Percentiles rank a stretch among this genome's conserved stretches.
Evolutionary conservation across 53 echinoderm and acorn worm species (phyloP).

Genomic region (Temnopleurus reevesii): DNA sequence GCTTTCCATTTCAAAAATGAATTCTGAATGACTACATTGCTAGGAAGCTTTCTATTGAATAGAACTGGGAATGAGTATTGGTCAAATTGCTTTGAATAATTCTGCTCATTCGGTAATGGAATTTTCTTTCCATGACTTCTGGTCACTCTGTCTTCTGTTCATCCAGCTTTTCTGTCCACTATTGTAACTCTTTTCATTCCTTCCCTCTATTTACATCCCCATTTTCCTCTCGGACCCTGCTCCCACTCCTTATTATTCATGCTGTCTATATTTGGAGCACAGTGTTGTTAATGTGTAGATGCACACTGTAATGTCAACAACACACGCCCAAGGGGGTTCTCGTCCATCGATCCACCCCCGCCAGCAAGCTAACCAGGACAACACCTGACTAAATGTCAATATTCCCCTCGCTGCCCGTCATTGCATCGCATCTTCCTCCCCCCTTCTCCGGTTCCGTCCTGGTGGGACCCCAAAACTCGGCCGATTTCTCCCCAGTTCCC

Average conservation of each 20-base stretch:
- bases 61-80: too few species aligned
- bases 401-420: slow-evolving; percentile 3
- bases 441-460: neutral
- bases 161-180: neutral
- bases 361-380: slow-evolving; percentile 2
- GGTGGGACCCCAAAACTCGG: neutral
- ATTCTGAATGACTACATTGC: too few species aligned
- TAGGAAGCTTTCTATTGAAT: too few species aligned
- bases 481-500: neutral
- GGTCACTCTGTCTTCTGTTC: neutral
- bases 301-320: slow-evolving; percentile 53
- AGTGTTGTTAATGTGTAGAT: slow-evolving; percentile 26
- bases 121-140: neutral
- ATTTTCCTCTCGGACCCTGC: neutral
- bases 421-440: neutral
- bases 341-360: neutral
- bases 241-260: neutral
- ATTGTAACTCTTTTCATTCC: neutral
- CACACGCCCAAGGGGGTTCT: slow-evolving; percentile 11
- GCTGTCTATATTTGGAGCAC: slow-evolving; percentile 26
- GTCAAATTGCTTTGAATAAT: too few species aligned
- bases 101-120: too few species aligned
- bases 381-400: slow-evolving; percentile 59
- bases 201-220: neutral
- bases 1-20: too few species aligned